Evolutionary conservation across 2,888 invertebrate species (phyloP).

Genomic region (Poecilobothrus nobilitatus): DNA sequence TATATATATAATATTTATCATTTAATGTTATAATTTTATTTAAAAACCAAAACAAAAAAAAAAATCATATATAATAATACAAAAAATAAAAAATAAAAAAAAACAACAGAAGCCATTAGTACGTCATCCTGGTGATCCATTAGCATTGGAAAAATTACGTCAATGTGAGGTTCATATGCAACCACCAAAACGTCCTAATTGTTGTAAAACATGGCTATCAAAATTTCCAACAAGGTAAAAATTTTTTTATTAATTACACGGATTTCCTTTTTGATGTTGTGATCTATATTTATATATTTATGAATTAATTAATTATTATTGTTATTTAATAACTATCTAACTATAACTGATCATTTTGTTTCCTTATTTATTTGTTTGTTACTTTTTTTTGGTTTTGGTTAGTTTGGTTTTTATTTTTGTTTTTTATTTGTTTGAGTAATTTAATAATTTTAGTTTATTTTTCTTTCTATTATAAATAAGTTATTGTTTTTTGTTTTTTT

Average conservation of each 20-base stretch:
- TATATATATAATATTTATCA: too few relatives aligned
- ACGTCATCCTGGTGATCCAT: constrained; percentile 68
- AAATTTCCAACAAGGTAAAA: constrained; percentile 79
- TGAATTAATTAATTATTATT: constrained; percentile 23
- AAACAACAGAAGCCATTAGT: constrained; percentile 72
- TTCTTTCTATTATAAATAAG: too few relatives aligned
- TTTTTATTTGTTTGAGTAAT: neutral
- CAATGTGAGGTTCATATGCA: constrained; percentile 89
- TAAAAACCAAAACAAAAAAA: neutral
- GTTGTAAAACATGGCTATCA: constrained; percentile 87
- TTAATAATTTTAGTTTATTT: neutral
- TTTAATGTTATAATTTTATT: neutral
- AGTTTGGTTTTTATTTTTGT: neutral
- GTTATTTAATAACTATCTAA: constrained; percentile 19
- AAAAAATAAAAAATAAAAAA: neutral
- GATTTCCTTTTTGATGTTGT: constrained; percentile 46
- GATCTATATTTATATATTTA: constrained; percentile 32
- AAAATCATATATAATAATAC: neutral
- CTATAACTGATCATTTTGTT: neutral
- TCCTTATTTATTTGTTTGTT: constrained; percentile 18
- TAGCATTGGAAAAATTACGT: constrained; percentile 72
- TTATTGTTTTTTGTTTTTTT: too few relatives aligned
- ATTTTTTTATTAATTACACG: constrained; percentile 27
- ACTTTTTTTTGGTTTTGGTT: constrained; percentile 12
- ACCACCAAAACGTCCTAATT: constrained; percentile 68